phyloP scores from a whole-genome alignment of 2,888 invertebrate genomes.

The Pyrgus malvae region DNA sequence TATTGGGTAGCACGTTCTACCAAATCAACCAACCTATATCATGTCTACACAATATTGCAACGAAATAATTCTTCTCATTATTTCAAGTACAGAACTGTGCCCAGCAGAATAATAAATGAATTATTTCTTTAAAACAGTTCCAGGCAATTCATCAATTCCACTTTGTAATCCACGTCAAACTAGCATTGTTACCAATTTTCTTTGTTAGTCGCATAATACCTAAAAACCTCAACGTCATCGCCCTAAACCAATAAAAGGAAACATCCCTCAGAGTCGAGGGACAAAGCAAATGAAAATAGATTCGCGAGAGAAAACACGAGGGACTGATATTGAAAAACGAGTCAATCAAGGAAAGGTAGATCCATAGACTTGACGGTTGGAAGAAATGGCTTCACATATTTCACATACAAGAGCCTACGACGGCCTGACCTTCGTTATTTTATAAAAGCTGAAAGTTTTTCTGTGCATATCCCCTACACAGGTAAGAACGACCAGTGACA shows the following conservation, averaged over 20 bases:
- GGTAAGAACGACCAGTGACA: no score
- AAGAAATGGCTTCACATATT: background rate
- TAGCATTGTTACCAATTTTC: background rate
- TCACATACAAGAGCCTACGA: background rate
- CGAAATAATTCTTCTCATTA: no score
- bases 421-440: background rate
- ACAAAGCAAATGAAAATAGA: constrained; percentile 24
- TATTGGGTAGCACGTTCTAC: no score
- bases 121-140: no score
- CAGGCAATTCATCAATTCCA: no score
- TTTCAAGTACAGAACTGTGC: no score
- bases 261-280: constrained; percentile 8
- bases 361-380: background rate
- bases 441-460: background rate
- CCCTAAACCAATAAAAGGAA: constrained; percentile 18
- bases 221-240: no score
- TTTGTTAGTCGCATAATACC: no score
- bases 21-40: no score
- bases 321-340: constrained; percentile 20
- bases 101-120: no score
- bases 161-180: background rate
- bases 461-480: no score
- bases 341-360: constrained; percentile 12
- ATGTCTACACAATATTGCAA: no score
- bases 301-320: constrained; percentile 11